Base-by-base conservation (phyloP, 1,140 invertebrate genomes). In the Apis florea region DNA sequence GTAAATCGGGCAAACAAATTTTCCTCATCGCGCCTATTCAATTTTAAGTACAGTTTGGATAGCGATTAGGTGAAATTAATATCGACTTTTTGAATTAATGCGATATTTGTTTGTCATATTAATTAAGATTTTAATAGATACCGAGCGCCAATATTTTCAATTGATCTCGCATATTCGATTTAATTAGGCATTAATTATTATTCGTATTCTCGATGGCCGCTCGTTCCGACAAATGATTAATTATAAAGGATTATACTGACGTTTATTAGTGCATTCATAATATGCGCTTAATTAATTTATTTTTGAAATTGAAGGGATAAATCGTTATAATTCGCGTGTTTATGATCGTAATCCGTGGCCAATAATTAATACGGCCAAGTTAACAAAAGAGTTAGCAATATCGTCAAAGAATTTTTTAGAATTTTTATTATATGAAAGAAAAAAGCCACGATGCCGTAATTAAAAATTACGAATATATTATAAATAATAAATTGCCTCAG, bases 141-240 rank as follows among this genome's bases (percentile, higher is more conserved):
- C 13, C 11, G 19, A 51, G 24, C 10, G 47, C 11, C n/a, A 51
- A 71, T 40, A 71, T 71, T 71, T 56, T 15, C 26, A 1, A 26
- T 3, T 11, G 51, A 40, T 21, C 40, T 58, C 19, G 51, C 40
- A 11, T 13, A 26, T 40, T 71, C 26, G 53, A 21, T 58, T n/a
- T 54, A 71, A 71, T 56, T 54, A 40, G 24, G 19, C 53, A 56
- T 56, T 70, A 70, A 70, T 70, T 70, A 70, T 70, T 64, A 63
- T n/a, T 53, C 51, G 24, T 56, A 49, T 2, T 26, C 9, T 24
- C 56, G 56, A 49, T 19, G 9, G 49, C 40, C 11, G 56, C 21
- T 26, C 40, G 11, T 11, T 21, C 26, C 15, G 53, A 15, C 24
- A 19, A 40, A 71, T 19, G 19, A 58, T 19, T 19, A 73, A 73